Evolutionary conservation across 2,888 invertebrate species (phyloP).

Genomic region (Pristionchus fissidentatus): DNA sequence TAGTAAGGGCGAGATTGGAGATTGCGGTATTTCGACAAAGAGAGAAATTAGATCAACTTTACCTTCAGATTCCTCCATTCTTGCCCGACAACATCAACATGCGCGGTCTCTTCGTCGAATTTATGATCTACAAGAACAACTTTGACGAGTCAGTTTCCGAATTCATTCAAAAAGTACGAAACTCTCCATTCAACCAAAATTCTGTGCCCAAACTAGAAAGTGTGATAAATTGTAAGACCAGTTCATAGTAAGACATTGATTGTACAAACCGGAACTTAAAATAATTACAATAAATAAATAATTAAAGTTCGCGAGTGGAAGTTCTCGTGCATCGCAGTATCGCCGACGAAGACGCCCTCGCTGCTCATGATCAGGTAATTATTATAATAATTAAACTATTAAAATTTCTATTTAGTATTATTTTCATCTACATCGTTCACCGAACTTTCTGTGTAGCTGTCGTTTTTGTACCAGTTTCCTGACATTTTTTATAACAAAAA

Average conservation of each 20-base stretch:
- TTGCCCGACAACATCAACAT: slow-evolving; percentile 63
- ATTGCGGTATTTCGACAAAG: no score
- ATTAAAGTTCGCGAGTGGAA: slow-evolving; percentile 51
- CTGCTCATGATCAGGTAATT: slow-evolving; percentile 47
- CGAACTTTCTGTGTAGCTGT: no score
- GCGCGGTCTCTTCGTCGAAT: slow-evolving; percentile 72
- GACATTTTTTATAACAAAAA: no score
- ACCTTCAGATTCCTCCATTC: slow-evolving; percentile 55
- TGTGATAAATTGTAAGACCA: no score
- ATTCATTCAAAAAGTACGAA: neutral
- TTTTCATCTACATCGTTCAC: no score
- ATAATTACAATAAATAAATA: neutral
- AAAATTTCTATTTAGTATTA: no score
- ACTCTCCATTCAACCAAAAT: neutral
- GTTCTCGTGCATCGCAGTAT: slow-evolving; percentile 63
- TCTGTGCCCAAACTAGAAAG: no score
- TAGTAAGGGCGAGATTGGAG: no score
- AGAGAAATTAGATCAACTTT: neutral
- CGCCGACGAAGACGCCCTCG: slow-evolving; percentile 56
- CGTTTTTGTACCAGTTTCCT: no score
- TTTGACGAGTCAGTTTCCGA: slow-evolving; percentile 61
- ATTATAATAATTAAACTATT: neutral
- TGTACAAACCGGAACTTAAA: neutral
- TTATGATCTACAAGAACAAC: slow-evolving; percentile 71
- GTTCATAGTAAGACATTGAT: neutral